Base-by-base conservation (phyloP, 2,113 vertebrate genomes). In the Cochlearius cochlearius region DNA sequence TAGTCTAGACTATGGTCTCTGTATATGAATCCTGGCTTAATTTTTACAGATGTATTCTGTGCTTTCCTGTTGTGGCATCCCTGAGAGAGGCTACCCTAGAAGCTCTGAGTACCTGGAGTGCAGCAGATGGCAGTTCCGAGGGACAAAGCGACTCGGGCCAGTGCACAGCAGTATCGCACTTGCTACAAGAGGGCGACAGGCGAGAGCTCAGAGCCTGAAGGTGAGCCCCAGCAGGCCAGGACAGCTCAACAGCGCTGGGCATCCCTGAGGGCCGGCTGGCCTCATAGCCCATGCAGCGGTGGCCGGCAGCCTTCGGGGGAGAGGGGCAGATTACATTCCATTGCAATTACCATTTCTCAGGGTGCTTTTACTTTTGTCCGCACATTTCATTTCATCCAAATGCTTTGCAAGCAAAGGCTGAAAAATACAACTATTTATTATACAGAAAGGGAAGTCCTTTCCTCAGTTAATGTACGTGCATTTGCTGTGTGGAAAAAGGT, bases 221-320 rank as follows among this genome's bases (percentile, higher is more conserved):
- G 45, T 43, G 32, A 60, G 58, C 36, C 23, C 15, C 21, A 9
- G 45, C n/a, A 22, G 32, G 3, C 9, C 16, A 1, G 66, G 59
- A 15, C 12, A 32, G 12, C 16, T 6, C 15, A 26, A 17, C 4
- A 21, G 56, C 0, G 2, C 41, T 14, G n/a, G 41, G 52, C 3
- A 1, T 39, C 10, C 39, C 47, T 7, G 29, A 17, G 82, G 2
- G 20, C 56, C 64, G 18, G 79, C 43, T 27, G 58, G 45, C 53
- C 49, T 36, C 0, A 17, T 3, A 20, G 38, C 73, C 30, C 47
- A 0, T 5, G 53, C 25, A 32, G 73, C 39, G 7, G 27, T 4
- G 60, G 23, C 60, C 43, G 71, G 82, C 26, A 68, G 56, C 73
- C 50, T 29, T 19, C 1, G 1, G 36, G 45, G 32, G 23, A 32